Base-by-base conservation (phyloP, 2,888 invertebrate species). In the Ischnus inquisitorius region DNA sequence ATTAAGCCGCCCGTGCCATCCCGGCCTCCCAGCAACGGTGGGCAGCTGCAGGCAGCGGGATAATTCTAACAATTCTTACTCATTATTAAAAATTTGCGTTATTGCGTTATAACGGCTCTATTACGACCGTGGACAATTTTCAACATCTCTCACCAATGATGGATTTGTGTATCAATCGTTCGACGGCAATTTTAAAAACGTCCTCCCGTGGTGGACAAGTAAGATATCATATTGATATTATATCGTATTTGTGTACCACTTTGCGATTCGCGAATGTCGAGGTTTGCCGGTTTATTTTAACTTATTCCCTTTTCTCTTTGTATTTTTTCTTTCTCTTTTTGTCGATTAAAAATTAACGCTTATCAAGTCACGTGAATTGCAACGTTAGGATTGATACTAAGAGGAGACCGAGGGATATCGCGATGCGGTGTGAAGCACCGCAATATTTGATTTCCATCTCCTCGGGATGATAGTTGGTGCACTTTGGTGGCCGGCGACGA, bases 381-480 rank as follows among this genome's bases (percentile, higher is more conserved):
- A 84, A 77, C 46, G 84, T 72, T 48, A 88, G 71, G 34, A 89
- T 34, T 25, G 82, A 79, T 43, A 67, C 48, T 22, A 71, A 41
- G 41, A 85, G 76, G 54, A 85, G 77, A 71, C 84, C 86, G 69
- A 89, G 87, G 19, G 84, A 84, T 28, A 82, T 28, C 46, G 39
- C 72, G 51, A 81, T 39, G 25, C 71, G 75, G 60, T 78, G 65
- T 16, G 87, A 85, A 39, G 79, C 86, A 60, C 94, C 94, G 87
- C 94, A 94, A 69, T 91, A 91, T 86, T 94, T 94, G 80, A 94
- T 94, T 85, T 94, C 94, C 91, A 93, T 92, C 87, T 94, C 97
- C 95, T 98, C 97, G 4, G 97, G 97, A 93, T 98, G 98, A 94
- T 98, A 98, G 88, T 97, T 97, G 93, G 97, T 97, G 94, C 98